Conservation (phyloP, 2,888 invertebrate genomes). For the Drosophila aldrichi region DNA sequence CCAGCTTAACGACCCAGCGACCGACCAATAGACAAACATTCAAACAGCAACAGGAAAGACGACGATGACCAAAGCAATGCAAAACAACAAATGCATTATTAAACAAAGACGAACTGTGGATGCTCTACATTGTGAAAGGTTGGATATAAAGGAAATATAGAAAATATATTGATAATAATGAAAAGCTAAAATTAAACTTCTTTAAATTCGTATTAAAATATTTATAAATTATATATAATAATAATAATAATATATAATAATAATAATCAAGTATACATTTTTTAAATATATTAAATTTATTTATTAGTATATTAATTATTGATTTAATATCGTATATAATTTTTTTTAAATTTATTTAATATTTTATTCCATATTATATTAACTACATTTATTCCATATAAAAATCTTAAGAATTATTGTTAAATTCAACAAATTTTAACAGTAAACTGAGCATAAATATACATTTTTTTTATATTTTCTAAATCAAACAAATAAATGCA, state of each 20-base stretch:
- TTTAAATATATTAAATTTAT: too few relatives aligned
- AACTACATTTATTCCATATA: too few relatives aligned
- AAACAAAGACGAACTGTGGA: constrained; percentile 1
- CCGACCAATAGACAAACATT: constrained; percentile 68
- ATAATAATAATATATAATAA: too few relatives aligned
- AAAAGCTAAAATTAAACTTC: too few relatives aligned
- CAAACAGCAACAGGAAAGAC: constrained; percentile 53
- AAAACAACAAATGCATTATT: constrained; percentile 22
- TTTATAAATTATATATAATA: too few relatives aligned
- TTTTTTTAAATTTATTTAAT: background rate
- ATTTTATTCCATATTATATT: too few relatives aligned
- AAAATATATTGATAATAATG: background rate
- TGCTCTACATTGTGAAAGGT: constrained; percentile 20
- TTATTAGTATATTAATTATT: background rate
- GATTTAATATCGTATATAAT: background rate
- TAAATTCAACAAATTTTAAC: too few relatives aligned
- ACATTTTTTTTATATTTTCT: background rate
- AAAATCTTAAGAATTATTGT: background rate
- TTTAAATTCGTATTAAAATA: too few relatives aligned
- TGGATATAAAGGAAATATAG: background rate
- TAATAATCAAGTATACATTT: too few relatives aligned
- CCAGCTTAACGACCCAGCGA: constrained; percentile 41
- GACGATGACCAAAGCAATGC: constrained; percentile 32
- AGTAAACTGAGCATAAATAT: background rate
- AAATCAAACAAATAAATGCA: background rate